Base-by-base conservation (phyloP, 2,797 vertebrate species). In the Synanceia verrucosa region DNA sequence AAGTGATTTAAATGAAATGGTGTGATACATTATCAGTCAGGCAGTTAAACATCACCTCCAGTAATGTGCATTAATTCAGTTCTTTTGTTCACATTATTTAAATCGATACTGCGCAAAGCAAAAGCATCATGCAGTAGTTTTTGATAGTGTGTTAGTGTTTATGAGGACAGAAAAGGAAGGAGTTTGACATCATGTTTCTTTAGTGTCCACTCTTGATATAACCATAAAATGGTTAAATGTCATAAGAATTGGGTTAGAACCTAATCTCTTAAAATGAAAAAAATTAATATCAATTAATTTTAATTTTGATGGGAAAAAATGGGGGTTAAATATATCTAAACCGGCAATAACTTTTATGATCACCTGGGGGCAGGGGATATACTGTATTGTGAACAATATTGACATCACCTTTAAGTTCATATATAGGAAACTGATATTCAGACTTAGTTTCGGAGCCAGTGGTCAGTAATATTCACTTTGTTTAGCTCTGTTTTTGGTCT, bases 131-230 rank as follows among this genome's bases (percentile, higher is more conserved):
- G 19, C 10, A 50, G 46, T 23, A 5, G n/a, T 9, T 63, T 53
- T 12, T 36, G 33, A 29, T 6, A 3, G 9, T 48, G 44, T 56
- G 16, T 37, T 29, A 1, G 21, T 39, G 3, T 70, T 34, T 21
- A 55, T 18, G 9, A 56, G 28, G 39, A 51, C 10, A 28, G 48
- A 55, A 51, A 10, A 61, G 51, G n/a, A n/a, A 29, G 36, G 2
- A 21, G 18, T 66, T 63, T 23, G 19, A 9, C 19, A 47, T 73
- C 29, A 79, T 51, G 70, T 52, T 65, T 53, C 19, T 66, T 46
- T 59, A 46, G 18, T 6, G 46, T 53, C 33, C 8, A n/a, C n/a
- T 12, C 28, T 62, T 12, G n/a, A n/a, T n/a, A n/a, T 52, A 76
- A 56, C 51, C 16, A 48, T 26, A 47, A 44, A 52, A 60, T 56